phyloP scores from a whole-genome alignment of 2,888 invertebrate species.

The Cataglyphis rosenhaueri region DNA sequence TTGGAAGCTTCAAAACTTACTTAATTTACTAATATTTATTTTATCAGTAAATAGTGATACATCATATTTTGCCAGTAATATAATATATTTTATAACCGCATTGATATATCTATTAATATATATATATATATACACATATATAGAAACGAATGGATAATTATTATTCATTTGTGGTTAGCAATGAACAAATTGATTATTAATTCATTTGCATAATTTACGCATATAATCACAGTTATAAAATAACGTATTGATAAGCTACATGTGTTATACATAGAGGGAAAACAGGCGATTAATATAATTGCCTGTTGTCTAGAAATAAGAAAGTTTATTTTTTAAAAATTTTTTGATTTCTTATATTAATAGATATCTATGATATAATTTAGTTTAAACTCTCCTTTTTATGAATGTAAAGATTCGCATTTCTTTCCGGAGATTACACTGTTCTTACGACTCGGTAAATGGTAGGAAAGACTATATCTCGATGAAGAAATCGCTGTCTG shows the following conservation, averaged over 20 bases:
- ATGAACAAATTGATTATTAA: conserved; percentile 14
- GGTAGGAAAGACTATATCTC: conserved; percentile 13
- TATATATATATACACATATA: neutral
- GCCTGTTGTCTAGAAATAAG: neutral
- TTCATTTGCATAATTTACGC: neutral
- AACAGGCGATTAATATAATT: neutral
- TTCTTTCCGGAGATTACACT: conserved; percentile 27
- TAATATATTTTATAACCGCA: neutral
- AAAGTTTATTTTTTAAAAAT: neutral
- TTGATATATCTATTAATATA: neutral
- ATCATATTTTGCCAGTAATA: neutral
- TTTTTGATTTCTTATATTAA: neutral
- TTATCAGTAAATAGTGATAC: neutral
- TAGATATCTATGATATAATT: neutral
- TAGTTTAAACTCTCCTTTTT: neutral
- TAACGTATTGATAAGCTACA: neutral
- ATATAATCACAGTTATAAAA: neutral
- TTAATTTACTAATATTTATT: neutral
- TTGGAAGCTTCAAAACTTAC: neutral
- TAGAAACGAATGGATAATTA: neutral
- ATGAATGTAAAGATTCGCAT: neutral
- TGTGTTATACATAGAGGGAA: neutral
- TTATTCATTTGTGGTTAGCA: conserved; percentile 1
- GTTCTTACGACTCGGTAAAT: neutral
- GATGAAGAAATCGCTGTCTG: conserved; percentile 33